phyloP scores from a whole-genome alignment of 2,888 invertebrate species.

The Eupsilia transversa region DNA sequence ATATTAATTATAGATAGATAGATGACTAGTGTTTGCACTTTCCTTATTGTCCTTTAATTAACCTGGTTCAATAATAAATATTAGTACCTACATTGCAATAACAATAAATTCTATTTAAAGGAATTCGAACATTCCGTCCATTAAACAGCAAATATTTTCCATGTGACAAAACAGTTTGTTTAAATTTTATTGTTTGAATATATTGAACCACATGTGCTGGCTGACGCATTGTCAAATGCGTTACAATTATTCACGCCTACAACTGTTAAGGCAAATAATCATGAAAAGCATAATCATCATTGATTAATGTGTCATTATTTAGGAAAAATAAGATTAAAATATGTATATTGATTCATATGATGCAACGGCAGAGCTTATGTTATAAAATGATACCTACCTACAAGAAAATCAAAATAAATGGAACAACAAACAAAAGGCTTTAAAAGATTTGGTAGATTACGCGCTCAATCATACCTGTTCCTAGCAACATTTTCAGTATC shows the following conservation, averaged over 20 bases:
- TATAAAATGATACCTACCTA: neutral
- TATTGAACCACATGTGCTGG: slow-evolving; percentile 50
- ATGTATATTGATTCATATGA: slow-evolving; percentile 1
- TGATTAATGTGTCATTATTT: slow-evolving; percentile 8
- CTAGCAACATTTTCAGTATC: slow-evolving; percentile 11
- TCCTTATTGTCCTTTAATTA: slow-evolving; percentile 57
- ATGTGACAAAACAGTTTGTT: slow-evolving; percentile 44
- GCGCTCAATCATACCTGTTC: neutral
- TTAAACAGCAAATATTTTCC: slow-evolving; percentile 41
- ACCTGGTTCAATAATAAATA: slow-evolving; percentile 41
- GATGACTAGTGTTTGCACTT: slow-evolving; percentile 30
- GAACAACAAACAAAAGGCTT: slow-evolving; percentile 24
- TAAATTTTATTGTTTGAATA: slow-evolving; percentile 58
- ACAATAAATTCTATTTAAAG: slow-evolving; percentile 37
- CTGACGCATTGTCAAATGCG: slow-evolving; percentile 61
- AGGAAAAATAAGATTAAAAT: slow-evolving; percentile 9
- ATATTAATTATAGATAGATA: too few relatives aligned
- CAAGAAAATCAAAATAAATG: slow-evolving; percentile 5
- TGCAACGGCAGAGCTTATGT: slow-evolving; percentile 1
- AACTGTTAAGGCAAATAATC: slow-evolving; percentile 18
- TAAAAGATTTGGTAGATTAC: slow-evolving; percentile 20
- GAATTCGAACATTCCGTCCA: slow-evolving; percentile 37
- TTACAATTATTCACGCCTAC: slow-evolving; percentile 40
- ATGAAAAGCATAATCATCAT: slow-evolving; percentile 27
- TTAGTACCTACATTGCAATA: slow-evolving; percentile 15